Evolutionary conservation across 2,797 vertebrate genomes (phyloP).

Genomic region (Peromyscus nudipes): DNA sequence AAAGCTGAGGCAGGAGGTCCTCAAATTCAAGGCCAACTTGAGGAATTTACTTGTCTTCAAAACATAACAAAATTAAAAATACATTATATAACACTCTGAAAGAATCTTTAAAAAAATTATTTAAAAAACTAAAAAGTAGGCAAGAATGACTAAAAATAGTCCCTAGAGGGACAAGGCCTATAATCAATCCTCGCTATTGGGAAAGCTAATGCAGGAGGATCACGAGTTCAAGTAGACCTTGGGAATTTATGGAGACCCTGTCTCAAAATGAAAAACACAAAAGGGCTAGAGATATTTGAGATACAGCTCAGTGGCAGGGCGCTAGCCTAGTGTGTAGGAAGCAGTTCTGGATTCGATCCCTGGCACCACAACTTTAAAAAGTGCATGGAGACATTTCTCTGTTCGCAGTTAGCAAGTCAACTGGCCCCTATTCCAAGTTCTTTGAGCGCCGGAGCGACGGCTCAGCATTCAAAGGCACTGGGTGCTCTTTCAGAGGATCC

Average conservation of each 20-base stretch:
- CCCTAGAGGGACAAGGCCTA: no score
- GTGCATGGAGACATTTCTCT: not conserved
- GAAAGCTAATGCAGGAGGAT: not conserved
- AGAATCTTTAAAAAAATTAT: not conserved
- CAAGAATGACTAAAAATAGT: not conserved
- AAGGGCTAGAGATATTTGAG: not conserved
- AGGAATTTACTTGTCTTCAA: not conserved
- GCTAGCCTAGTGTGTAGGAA: not conserved
- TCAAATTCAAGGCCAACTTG: not conserved
- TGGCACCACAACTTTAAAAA: not conserved
- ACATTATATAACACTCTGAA: not conserved
- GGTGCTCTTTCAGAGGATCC: not conserved
- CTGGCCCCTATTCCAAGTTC: not conserved
- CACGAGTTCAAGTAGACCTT: not conserved
- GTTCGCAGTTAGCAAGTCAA: not conserved
- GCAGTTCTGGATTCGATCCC: not conserved
- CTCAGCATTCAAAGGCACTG: not conserved
- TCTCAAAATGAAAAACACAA: slow-evolving; percentile 54
- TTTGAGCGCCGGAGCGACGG: not conserved
- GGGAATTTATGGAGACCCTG: not conserved
- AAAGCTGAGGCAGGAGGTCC: not conserved
- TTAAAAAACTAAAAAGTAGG: not conserved
- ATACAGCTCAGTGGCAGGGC: no score
- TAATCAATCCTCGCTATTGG: not conserved
- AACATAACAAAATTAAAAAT: not conserved